These are phyloP conservation scores for Aelia acuminata DNA, from an alignment of 2,888 invertebrate species.

Conservation along the genomic window DNA sequence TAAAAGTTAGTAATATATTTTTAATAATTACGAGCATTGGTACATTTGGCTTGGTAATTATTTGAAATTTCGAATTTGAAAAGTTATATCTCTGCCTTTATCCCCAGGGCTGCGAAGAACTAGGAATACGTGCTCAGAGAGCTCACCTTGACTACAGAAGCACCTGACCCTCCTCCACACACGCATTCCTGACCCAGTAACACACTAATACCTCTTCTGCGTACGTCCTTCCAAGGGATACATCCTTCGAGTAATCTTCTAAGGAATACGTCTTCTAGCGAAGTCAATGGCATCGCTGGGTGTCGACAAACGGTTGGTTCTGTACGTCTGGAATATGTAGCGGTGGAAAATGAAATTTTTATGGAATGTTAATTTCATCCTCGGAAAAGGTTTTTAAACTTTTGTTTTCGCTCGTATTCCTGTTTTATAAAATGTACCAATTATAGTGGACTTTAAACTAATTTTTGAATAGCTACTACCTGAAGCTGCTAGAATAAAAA, in stretches of 20 bases:
- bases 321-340: too few relatives aligned
- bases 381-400: too few relatives aligned
- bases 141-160: not conserved
- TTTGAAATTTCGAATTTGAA: too few relatives aligned
- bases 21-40: too few relatives aligned
- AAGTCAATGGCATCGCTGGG: not conserved
- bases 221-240: not conserved
- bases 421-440: too few relatives aligned
- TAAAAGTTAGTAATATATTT: too few relatives aligned
- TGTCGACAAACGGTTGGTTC: too few relatives aligned
- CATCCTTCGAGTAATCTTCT: not conserved
- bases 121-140: not conserved
- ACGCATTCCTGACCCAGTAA: slow-evolving; percentile 36
- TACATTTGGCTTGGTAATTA: too few relatives aligned
- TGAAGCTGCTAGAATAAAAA: too few relatives aligned
- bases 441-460: too few relatives aligned
- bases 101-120: not conserved
- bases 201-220: not conserved
- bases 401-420: too few relatives aligned
- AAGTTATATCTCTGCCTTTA: not conserved
- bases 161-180: not conserved
- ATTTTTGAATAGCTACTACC: too few relatives aligned
- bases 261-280: not conserved
- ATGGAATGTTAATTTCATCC: not conserved
- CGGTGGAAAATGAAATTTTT: not conserved